Base-by-base conservation (phyloP, 2,888 invertebrate species). In the Coelinius sp. region DNA sequence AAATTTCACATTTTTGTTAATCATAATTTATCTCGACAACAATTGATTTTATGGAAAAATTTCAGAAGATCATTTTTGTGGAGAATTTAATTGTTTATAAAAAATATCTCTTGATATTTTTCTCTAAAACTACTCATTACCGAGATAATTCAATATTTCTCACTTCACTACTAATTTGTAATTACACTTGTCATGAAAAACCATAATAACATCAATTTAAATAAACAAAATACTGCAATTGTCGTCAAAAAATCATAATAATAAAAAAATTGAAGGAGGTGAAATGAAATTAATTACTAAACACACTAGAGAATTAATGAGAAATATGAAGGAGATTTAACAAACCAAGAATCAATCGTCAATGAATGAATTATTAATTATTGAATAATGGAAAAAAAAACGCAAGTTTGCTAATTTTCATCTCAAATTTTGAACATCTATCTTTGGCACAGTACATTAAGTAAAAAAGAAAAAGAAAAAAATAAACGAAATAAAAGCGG, bases 391-490 rank as follows among this genome's bases (percentile, higher is more conserved):
- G 24, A 67, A 62, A 72, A 78, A 78, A 75, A 73, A 71, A 62
- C 67, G 73, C 68, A 68, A 76, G 71, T 71, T 75, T 70, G 76
- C 72, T 74, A 75, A 74, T 64, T 75, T 78, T 77, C 73, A 75
- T 78, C 73, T 79, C 73, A 77, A 84, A 83, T 83, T 83, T 84
- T 81, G 82, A 84, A 84, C 82, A 83, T 83, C 80, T 79, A 81
- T 85, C 85, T 81, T 85, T 81, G 81, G 85, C 84, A 84, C 83
- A 83, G 78, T 84, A 82, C 78, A 77, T 84, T 80, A 80, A 81
- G 76, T 79, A 77, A 83, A 78, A 78, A 74, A 77, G 68, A 70
- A 75, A 59, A 71, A 65, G 71, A 65, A 70, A 59, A 67, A 62
- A 65, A 70, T 31, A 20, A 70, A 63, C 31, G 70, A 59, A 52